Evolutionary conservation across 2,888 invertebrate species (phyloP).

Genomic region (Drosophila peninsularis): DNA sequence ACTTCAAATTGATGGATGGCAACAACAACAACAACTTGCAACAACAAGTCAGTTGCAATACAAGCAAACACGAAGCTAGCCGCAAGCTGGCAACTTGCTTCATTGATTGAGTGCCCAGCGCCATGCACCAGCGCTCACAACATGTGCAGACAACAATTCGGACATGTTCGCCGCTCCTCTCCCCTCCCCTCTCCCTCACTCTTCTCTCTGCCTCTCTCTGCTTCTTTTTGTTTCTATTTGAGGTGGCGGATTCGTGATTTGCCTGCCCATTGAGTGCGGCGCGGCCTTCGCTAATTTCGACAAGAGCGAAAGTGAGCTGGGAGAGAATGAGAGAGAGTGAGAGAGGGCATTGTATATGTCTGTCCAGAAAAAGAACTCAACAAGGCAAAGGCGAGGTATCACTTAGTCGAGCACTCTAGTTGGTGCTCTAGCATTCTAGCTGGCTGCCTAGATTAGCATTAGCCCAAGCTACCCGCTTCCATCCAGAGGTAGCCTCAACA

Average conservation of each 20-base stretch:
- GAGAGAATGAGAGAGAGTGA: background rate
- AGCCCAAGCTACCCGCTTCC: too few species aligned
- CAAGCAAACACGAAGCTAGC: slow-evolving; percentile 9
- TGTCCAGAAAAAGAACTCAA: too few species aligned
- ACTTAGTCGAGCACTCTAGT: too few species aligned
- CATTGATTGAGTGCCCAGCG: slow-evolving; percentile 38
- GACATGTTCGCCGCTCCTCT: background rate
- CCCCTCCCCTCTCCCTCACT: background rate
- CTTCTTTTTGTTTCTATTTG: background rate
- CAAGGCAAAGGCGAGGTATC: too few species aligned
- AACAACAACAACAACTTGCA: slow-evolving; percentile 2
- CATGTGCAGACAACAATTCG: slow-evolving; percentile 5
- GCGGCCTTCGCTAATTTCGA: background rate
- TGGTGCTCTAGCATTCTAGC: too few species aligned
- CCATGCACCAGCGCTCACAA: slow-evolving; percentile 40
- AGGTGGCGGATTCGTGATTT: slow-evolving; percentile 9
- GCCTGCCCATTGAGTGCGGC: background rate
- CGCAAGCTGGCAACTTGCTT: slow-evolving; percentile 28
- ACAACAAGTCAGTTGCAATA: slow-evolving; percentile 2
- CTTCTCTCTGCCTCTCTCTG: background rate
- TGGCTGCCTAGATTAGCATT: too few species aligned
- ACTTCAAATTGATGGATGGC: slow-evolving; percentile 65
- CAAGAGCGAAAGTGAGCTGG: background rate
- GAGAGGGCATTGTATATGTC: too few species aligned
- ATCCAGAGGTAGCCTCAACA: too few species aligned